Evolutionary conservation across 2,888 invertebrate species (phyloP).

Genomic region (Embidobia sp.): DNA sequence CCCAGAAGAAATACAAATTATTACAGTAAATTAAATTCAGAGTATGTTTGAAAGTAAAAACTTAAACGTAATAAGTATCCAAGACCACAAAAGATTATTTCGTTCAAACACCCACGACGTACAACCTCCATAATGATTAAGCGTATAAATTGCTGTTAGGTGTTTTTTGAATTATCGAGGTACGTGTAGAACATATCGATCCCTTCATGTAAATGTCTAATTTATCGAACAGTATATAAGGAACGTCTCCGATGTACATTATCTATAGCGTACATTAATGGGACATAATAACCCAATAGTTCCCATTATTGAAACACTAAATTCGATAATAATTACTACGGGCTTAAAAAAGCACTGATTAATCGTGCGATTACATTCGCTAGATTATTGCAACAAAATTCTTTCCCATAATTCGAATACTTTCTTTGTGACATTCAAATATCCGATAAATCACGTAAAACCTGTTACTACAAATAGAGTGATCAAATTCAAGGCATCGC

Average conservation of each 20-base stretch:
- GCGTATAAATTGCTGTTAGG: too few relatives aligned
- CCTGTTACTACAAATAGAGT: neutral
- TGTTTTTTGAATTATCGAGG: too few relatives aligned
- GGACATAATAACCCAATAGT: slow-evolving; percentile 37
- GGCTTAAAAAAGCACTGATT: neutral
- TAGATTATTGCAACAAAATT: neutral
- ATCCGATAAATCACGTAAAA: neutral
- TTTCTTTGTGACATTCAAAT: neutral
- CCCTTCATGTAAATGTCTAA: slow-evolving; percentile 50
- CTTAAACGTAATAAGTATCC: too few relatives aligned
- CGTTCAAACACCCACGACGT: too few relatives aligned
- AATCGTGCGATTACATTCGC: neutral
- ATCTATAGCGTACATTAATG: slow-evolving; percentile 35
- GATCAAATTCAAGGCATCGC: neutral
- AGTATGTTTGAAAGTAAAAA: too few relatives aligned
- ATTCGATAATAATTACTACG: slow-evolving; percentile 30
- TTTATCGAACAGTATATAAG: slow-evolving; percentile 46
- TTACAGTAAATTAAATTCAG: too few relatives aligned
- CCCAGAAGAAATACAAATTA: too few relatives aligned
- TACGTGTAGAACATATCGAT: too few relatives aligned
- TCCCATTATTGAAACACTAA: slow-evolving; percentile 23
- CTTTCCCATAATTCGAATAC: neutral
- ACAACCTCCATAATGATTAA: too few relatives aligned
- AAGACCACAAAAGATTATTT: too few relatives aligned
- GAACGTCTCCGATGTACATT: slow-evolving; percentile 43